Evolutionary conservation across 1,140 invertebrate genomes (phyloP).

Genomic region (Dinoponera quadriceps): DNA sequence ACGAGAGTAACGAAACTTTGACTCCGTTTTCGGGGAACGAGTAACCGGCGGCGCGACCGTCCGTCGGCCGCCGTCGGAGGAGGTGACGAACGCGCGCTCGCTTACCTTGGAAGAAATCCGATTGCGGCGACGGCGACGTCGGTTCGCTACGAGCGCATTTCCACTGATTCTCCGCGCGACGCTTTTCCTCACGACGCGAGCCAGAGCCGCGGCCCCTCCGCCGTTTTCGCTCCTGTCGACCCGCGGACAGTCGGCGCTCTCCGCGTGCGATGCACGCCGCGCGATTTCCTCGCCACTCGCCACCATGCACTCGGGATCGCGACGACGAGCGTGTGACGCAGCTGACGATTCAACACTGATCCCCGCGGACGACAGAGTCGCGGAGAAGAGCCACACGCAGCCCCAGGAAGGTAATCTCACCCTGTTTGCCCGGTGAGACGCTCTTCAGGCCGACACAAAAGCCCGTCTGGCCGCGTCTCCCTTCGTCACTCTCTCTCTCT

Average conservation of each 20-base stretch:
- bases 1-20: background rate
- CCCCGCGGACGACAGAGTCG: background rate
- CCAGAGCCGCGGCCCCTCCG: background rate
- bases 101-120: constrained; percentile 79
- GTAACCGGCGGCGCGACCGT: background rate
- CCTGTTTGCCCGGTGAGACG: constrained; percentile 24
- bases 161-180: constrained; percentile 43
- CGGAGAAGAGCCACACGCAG: constrained; percentile 6
- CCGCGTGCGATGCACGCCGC: background rate
- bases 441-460: constrained; percentile 39
- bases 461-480: constrained; percentile 23
- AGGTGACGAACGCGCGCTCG: background rate
- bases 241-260: background rate
- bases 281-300: background rate
- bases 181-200: background rate
- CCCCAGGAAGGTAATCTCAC: constrained; percentile 12
- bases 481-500: background rate
- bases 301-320: too few species aligned
- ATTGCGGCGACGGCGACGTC: constrained; percentile 70
- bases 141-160: constrained; percentile 76
- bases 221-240: background rate
- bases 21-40: background rate
- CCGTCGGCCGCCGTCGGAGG: background rate
- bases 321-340: background rate
- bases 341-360: constrained; percentile 4